Base-by-base conservation (phyloP, 2,797 vertebrate species). In the Pipistrellus nathusii region DNA sequence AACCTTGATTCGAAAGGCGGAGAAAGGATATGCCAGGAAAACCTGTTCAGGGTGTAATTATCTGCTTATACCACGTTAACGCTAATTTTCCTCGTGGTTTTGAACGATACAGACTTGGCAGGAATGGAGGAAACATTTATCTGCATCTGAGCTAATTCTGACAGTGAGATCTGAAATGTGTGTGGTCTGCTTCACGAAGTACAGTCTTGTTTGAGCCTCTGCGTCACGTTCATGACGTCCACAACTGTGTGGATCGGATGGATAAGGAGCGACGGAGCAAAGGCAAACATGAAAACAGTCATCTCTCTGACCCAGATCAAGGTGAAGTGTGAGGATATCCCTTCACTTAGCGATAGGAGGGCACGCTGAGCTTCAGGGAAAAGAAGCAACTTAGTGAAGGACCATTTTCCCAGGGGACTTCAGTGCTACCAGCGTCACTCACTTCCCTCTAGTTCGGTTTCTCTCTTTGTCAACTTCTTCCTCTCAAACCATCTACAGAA, bases 31-130 rank as follows among this genome's bases (percentile, higher is more conserved):
- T 55, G 11, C 5, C 10, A 84, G 18, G 66, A 46, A 77, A 62
- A 59, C 69, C n/a, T 72, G 11, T 69, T 93, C 9, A 59, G 6
- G 76, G 72, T 41, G 3, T 51, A 48, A 89, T 80, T 91, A 76
- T 78, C 62, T 73, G 41, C 8, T 88, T 94, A 68, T 13, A 15
- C 76, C 72, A 85, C 55, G 18, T 94, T 57, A 72, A 18, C 90
- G 48, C n/a, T 73, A 68, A 62, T 48, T 59, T 86, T 59, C 17
- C 8, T 90, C 15, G 6, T 13, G n/a, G 25, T 11, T 89, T 76
- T 66, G 53, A 89, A 68, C 76, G 46, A 92, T 68, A 41, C 57
- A 53, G 44, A 90, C 46, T 73, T 91, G 51, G 32, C 78, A 51
- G 48, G 8, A 20, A 13, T 11, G 8, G 41, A 53, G 10, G 9